A percentile compares a stretch with the other conserved stretches of the same genome.
phyloP scores from a whole-genome alignment of 2,113 vertebrate genomes.

The Shinisaurus crocodilurus region DNA sequence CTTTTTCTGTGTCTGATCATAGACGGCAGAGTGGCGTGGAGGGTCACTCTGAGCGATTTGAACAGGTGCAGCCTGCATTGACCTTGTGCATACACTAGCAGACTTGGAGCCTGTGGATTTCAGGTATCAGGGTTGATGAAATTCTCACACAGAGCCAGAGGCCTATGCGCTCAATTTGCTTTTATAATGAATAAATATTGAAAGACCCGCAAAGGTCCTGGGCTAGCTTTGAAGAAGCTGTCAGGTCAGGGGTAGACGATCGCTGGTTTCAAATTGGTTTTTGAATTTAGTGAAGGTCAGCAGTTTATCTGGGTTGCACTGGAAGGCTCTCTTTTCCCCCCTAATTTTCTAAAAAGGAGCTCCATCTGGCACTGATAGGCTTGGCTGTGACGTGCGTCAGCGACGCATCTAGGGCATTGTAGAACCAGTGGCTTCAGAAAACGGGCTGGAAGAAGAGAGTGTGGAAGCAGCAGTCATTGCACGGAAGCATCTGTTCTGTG shows the following conservation, averaged over 20 bases:
- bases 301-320: constrained; percentile 42
- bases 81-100: constrained; percentile 47
- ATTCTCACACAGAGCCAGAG: constrained; percentile 36
- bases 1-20: not conserved
- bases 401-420: not conserved
- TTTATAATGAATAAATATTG: constrained; percentile 67
- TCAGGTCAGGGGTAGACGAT: constrained; percentile 57
- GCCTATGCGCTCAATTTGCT: constrained; percentile 50
- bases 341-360: not conserved
- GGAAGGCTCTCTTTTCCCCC: not conserved
- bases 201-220: constrained; percentile 58
- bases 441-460: not conserved
- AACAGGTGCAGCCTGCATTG: not conserved
- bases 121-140: constrained; percentile 52
- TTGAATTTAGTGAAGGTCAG: not conserved
- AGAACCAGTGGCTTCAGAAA: not conserved
- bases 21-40: not conserved
- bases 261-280: constrained; percentile 49
- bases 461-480: not conserved
- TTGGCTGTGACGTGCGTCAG: accelerated
- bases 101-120: not conserved
- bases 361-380: not conserved
- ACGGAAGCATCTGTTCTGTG: not conserved
- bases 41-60: accelerated
- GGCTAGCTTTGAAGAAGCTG: constrained; percentile 73